These are phyloP conservation scores for Drosophila teissieri DNA, from an alignment of 1,140 invertebrate genomes.

Conservation along the genomic window DNA sequence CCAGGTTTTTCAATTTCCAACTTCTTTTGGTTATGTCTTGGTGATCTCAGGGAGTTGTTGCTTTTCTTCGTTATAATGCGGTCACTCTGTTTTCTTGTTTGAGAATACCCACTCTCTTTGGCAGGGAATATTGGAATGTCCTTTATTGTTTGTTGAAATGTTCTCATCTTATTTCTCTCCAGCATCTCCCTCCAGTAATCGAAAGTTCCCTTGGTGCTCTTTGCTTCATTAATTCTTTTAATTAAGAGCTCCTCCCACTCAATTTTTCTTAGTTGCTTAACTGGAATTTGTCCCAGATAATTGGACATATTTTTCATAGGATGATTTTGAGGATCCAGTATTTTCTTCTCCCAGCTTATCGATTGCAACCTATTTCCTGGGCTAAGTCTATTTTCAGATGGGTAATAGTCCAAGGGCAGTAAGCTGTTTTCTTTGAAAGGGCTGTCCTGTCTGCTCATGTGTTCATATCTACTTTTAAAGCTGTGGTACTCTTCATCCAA, in stretches of 20 bases:
- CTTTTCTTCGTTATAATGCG: not conserved
- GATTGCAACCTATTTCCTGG: not conserved
- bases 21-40: not conserved
- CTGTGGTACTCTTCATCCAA: not conserved
- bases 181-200: slow-evolving; percentile 6
- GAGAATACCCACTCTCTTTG: not conserved
- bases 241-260: not conserved
- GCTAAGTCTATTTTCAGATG: not conserved
- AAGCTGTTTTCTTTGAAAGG: not conserved
- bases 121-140: not conserved
- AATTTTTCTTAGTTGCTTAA: not conserved
- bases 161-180: not conserved
- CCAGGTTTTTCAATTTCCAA: not conserved
- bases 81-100: not conserved
- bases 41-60: not conserved
- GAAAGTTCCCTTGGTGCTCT: not conserved
- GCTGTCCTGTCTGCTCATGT: not conserved
- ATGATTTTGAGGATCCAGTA: no score
- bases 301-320: not conserved
- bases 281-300: not conserved
- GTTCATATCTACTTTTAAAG: not conserved
- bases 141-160: no score
- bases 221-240: not conserved
- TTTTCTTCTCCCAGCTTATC: not conserved
- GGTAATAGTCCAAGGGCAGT: not conserved